Conservation (phyloP, 2,113 vertebrate genomes). For the Cyphomyrus discorhynchus region DNA sequence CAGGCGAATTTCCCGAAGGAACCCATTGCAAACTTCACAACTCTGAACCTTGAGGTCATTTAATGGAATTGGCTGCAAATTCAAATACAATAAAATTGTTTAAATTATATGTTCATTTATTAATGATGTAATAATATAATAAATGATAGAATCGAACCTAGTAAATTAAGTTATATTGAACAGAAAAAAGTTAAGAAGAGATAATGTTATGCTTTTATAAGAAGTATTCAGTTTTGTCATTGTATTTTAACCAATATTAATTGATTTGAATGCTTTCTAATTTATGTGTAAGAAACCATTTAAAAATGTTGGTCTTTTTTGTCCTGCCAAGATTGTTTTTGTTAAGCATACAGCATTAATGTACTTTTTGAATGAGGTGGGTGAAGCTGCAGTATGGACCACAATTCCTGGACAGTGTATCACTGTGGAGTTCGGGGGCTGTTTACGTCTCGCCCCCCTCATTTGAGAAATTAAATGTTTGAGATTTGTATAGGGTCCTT, state of each 20-base stretch:
- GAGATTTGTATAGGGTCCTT: background rate
- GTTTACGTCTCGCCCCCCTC: background rate
- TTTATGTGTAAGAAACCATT: background rate
- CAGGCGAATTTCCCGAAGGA: constrained; percentile 34
- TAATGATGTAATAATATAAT: constrained; percentile 13
- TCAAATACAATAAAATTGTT: constrained; percentile 22
- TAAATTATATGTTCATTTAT: constrained; percentile 12
- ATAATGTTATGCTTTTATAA: background rate
- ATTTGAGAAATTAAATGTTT: background rate
- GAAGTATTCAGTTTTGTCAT: background rate
- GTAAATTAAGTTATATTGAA: background rate
- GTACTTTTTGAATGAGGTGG: background rate
- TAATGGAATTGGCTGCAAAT: constrained; percentile 26
- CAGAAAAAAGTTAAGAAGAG: background rate
- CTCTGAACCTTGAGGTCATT: constrained; percentile 24
- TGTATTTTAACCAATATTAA: background rate
- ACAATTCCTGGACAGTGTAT: background rate
- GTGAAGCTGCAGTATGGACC: background rate
- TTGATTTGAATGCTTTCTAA: background rate
- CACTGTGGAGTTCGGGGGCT: background rate
- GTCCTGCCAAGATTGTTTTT: background rate
- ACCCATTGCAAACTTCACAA: constrained; percentile 28
- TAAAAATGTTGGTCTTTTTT: background rate
- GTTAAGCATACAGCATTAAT: background rate
- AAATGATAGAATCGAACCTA: too few species aligned